Conservation (phyloP, 1,140 invertebrate genomes). For the Drosophila kurseongensis region DNA sequence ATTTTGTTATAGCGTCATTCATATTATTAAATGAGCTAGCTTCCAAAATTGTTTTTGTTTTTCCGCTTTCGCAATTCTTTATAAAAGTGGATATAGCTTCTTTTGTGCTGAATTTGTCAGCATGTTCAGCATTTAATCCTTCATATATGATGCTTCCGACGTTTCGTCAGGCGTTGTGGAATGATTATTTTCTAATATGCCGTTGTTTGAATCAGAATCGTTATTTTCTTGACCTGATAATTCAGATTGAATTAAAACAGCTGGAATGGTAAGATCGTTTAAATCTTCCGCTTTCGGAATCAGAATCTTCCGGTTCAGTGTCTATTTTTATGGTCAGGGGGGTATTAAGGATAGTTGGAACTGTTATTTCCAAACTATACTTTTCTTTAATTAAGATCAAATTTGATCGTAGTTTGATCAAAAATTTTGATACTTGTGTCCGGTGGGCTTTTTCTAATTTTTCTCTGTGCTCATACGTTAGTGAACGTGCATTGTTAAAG, state of each 20-base stretch:
- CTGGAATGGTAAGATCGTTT: not conserved
- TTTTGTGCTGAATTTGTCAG: conserved; percentile 2
- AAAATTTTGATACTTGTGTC: too few species aligned
- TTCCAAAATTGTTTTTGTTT: not conserved
- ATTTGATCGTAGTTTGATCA: too few species aligned
- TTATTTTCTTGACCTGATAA: not conserved
- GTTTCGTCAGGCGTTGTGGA: not conserved
- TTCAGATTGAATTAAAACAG: not conserved
- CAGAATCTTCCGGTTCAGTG: not conserved
- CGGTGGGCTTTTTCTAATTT: too few species aligned
- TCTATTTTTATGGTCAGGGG: too few species aligned
- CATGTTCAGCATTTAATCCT: conserved; percentile 2
- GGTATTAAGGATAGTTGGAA: too few species aligned
- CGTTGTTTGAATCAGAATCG: not conserved
- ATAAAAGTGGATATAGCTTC: not conserved
- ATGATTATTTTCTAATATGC: not conserved
- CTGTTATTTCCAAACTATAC: too few species aligned
- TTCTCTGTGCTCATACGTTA: too few species aligned
- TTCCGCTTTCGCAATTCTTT: not conserved
- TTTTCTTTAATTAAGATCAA: too few species aligned
- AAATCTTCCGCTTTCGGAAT: not conserved
- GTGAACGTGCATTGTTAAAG: too few species aligned
- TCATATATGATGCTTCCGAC: not conserved
- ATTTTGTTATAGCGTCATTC: not conserved
- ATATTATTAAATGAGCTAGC: not conserved